Evolutionary conservation across 30 jellyfish, hydroid and myxozoan species (phyloP).

Genomic region (Rhopilema esculentum): DNA sequence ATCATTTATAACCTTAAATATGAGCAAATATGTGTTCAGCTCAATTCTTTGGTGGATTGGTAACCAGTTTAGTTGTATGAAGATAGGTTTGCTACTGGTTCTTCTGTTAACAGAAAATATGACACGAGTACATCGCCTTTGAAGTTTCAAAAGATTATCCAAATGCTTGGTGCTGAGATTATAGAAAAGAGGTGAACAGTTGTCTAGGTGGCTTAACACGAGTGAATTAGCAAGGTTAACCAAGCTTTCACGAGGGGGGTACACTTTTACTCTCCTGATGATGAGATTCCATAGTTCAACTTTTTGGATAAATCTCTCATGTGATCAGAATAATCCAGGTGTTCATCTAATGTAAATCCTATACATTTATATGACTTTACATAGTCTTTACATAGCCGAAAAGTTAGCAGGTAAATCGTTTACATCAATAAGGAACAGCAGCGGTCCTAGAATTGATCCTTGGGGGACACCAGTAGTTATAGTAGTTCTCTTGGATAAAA

Average conservation of each 20-base stretch:
- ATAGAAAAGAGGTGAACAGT: slow-evolving; percentile 10
- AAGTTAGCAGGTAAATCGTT: too few species aligned
- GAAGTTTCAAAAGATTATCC: neutral
- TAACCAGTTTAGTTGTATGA: slow-evolving; percentile 12
- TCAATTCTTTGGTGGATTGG: slow-evolving; percentile 31
- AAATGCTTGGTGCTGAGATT: neutral
- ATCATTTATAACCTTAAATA: slow-evolving; percentile 6
- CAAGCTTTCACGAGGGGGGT: slow-evolving; percentile 5
- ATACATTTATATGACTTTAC: slow-evolving; percentile 12
- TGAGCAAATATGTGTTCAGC: slow-evolving; percentile 15
- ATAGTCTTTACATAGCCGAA: too few species aligned
- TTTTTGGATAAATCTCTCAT: slow-evolving; percentile 37
- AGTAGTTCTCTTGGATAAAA: slow-evolving; percentile 16
- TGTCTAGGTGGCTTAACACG: slow-evolving; percentile 6
- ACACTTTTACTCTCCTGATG: slow-evolving; percentile 8
- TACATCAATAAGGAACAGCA: too few species aligned
- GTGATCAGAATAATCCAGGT: slow-evolving; percentile 8
- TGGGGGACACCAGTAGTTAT: slow-evolving; percentile 54
- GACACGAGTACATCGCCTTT: neutral
- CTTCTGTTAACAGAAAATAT: slow-evolving; percentile 16
- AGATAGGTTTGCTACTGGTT: slow-evolving; percentile 21
- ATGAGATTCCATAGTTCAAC: neutral
- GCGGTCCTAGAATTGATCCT: slow-evolving; percentile 57
- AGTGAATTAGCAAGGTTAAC: slow-evolving; percentile 17
- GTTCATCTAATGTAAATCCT: slow-evolving; percentile 26